These are phyloP conservation scores for Bradypodion pumilum DNA, from an alignment of 2,797 vertebrate genomes.

Conservation along the genomic window DNA sequence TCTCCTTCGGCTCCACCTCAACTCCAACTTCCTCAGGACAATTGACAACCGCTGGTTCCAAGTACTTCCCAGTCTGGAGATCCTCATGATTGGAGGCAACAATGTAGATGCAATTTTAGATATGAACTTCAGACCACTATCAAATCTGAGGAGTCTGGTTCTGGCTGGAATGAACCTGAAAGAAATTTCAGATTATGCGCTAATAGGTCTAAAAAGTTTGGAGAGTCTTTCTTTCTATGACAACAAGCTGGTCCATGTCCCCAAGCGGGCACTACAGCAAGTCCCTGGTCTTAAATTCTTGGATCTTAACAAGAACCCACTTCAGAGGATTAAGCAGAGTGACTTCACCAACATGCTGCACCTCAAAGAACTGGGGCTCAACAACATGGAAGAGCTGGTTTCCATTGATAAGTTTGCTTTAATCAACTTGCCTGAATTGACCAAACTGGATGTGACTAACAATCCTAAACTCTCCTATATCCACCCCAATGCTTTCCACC, in stretches of 20 bases:
- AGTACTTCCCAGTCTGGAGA: constrained; percentile 86
- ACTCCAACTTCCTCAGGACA: constrained; percentile 89
- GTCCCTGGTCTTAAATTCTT: constrained; percentile 93
- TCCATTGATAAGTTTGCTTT: constrained; percentile 93
- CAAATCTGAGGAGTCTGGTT: constrained; percentile 90
- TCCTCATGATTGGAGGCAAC: constrained; percentile 97
- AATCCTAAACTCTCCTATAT: constrained; percentile 95
- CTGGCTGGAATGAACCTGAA: constrained; percentile 91
- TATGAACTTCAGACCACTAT: constrained; percentile 87
- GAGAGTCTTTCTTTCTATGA: constrained; percentile 98
- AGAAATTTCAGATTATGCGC: constrained; percentile 85
- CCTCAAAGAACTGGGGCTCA: constrained; percentile 95
- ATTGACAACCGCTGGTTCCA: constrained; percentile 91
- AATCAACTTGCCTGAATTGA: constrained; percentile 94
- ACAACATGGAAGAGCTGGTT: constrained; percentile 96
- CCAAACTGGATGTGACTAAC: constrained; percentile 96
- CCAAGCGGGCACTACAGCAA: constrained; percentile 85
- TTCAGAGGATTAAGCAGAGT: constrained; percentile 88
- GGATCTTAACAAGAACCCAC: constrained; percentile 94
- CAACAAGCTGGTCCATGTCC: constrained; percentile 87
- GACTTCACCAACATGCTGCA: constrained; percentile 94
- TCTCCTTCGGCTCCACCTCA: constrained; percentile 92
- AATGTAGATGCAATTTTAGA: constrained; percentile 89
- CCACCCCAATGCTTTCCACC: constrained; percentile 91
- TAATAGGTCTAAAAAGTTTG: constrained; percentile 87